These are phyloP conservation scores for Phylloscopus trochiloides DNA, from an alignment of 2,113 vertebrate genomes.

Conservation along the genomic window DNA sequence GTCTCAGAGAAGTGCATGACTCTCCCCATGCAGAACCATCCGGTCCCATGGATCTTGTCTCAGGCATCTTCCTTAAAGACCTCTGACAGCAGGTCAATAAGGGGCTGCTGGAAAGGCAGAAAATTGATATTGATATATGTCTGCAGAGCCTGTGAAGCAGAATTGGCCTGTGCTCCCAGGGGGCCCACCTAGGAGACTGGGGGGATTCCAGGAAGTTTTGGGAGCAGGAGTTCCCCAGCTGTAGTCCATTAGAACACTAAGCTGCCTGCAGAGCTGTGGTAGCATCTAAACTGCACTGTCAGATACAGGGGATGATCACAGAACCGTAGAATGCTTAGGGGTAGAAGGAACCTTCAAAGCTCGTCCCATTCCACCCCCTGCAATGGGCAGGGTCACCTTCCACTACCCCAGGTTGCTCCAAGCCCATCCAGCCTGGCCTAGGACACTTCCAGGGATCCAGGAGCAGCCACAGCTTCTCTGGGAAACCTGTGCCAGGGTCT, in stretches of 20 bases:
- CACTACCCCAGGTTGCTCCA: neutral
- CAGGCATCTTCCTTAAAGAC: neutral
- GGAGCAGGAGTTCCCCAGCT: neutral
- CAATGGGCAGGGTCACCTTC: neutral
- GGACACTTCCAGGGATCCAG: neutral
- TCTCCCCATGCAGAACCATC: neutral
- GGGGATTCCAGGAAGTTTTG: neutral
- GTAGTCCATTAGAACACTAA: neutral
- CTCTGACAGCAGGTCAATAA: neutral
- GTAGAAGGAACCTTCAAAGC: neutral
- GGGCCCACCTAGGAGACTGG: neutral
- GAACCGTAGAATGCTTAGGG: neutral
- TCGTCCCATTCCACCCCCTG: neutral
- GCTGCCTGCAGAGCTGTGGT: neutral
- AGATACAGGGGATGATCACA: neutral
- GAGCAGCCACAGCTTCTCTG: neutral
- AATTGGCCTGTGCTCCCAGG: neutral
- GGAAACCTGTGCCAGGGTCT: rapidly evolving
- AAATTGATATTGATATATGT: neutral
- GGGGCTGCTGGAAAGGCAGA: neutral
- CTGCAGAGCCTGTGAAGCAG: neutral
- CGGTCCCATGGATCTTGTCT: neutral
- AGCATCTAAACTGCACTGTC: rapidly evolving
- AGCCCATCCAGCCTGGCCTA: rapidly evolving
- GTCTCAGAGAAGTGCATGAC: neutral